Evolutionary conservation across 2,888 invertebrate genomes (phyloP).

Genomic region (Holacanthella duospinosa): DNA sequence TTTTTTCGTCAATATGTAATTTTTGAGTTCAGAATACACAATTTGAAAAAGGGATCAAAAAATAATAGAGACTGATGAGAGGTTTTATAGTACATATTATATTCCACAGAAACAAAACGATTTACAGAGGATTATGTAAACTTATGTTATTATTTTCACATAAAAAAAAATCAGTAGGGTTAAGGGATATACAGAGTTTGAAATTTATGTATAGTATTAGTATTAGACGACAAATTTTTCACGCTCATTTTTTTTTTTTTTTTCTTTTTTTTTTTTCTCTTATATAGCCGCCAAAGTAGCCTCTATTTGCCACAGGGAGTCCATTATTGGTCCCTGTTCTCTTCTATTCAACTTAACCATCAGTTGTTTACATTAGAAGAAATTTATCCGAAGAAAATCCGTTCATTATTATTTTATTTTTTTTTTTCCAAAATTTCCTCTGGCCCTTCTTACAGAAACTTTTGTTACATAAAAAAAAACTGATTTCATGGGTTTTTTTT

Average conservation of each 20-base stretch:
- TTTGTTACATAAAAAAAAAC: too few relatives aligned
- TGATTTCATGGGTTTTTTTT: constrained; percentile 4
- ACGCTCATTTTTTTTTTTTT: too few relatives aligned
- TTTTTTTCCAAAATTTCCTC: too few relatives aligned
- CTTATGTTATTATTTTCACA: constrained; percentile 14
- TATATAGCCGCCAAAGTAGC: too few relatives aligned
- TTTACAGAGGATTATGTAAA: constrained; percentile 15
- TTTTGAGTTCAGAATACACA: constrained; percentile 5
- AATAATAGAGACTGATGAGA: constrained; percentile 28
- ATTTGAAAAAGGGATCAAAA: constrained; percentile 25
- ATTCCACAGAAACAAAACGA: neutral
- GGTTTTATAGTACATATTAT: constrained; percentile 11
- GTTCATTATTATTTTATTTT: neutral
- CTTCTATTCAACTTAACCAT: neutral
- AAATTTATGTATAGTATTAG: too few relatives aligned
- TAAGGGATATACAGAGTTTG: too few relatives aligned
- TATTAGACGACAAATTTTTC: too few relatives aligned
- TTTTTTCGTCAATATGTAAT: neutral
- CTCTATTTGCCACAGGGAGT: constrained; percentile 20
- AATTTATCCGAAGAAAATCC: neutral
- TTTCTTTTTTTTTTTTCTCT: too few relatives aligned
- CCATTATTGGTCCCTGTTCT: constrained; percentile 13
- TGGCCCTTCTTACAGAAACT: too few relatives aligned
- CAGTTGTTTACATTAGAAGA: neutral
- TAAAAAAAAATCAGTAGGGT: neutral